Evolutionary conservation across 53 echinoderm and acorn worm species (phyloP).

Genomic region (Temnopleurus reevesii): DNA sequence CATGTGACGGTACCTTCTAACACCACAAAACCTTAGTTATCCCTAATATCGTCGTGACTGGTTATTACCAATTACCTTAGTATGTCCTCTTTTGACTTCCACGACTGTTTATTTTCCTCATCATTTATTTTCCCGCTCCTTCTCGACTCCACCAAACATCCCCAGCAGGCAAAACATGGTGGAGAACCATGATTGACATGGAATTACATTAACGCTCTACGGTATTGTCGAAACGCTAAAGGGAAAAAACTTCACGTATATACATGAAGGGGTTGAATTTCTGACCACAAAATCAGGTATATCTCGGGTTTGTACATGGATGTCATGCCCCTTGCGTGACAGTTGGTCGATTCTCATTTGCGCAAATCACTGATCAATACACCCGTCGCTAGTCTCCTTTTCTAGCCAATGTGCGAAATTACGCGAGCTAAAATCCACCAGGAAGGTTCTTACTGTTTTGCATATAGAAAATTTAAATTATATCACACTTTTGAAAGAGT

Average conservation of each 20-base stretch:
- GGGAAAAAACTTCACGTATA: constrained; percentile 1
- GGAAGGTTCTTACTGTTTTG: no score
- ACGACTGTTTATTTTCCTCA: neutral
- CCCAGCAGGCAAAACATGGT: neutral
- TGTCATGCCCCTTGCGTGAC: constrained; percentile 9
- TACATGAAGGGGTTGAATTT: neutral
- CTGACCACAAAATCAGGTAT: constrained; percentile 37
- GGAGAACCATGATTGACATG: neutral
- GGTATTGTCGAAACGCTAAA: constrained; percentile 22
- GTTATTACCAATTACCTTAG: no score
- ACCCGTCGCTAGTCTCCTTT: neutral
- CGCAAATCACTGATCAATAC: constrained; percentile 41
- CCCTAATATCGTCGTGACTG: no score
- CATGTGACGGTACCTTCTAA: no score
- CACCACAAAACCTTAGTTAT: no score
- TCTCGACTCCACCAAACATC: neutral
- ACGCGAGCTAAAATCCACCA: neutral
- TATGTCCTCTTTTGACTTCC: neutral
- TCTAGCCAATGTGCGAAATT: neutral
- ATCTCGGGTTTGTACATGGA: constrained; percentile 20
- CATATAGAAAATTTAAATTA: no score
- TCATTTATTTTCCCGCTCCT: neutral
- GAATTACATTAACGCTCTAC: constrained; percentile 13
- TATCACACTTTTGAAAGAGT: no score
- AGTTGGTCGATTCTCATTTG: constrained; percentile 22